A percentile compares a stretch with the other conserved stretches of the same genome.
Evolutionary conservation across 2,797 vertebrate species (phyloP).

Genomic region (Bovichtus variegatus): DNA sequence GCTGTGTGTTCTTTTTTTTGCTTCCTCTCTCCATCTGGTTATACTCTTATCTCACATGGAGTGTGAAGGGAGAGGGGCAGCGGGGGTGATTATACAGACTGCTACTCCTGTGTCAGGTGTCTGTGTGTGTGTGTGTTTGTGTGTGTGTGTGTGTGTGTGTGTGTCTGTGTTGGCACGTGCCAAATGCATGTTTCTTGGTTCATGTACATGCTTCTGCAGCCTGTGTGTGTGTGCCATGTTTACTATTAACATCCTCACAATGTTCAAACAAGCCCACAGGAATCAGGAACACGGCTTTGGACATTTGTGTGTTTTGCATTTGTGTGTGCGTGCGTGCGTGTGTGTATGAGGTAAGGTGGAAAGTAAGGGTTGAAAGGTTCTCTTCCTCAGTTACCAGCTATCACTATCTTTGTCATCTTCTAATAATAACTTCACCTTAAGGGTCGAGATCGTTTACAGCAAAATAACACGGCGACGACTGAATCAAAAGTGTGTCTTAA

Average conservation of each 20-base stretch:
- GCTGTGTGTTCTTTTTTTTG: constrained; percentile 44
- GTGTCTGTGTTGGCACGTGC: constrained; percentile 24
- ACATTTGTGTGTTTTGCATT: background rate
- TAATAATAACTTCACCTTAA: constrained; percentile 68
- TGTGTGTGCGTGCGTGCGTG: constrained; percentile 4
- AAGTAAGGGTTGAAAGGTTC: constrained; percentile 28
- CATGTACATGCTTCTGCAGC: constrained; percentile 3
- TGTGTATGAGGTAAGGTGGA: constrained; percentile 11
- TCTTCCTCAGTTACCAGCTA: constrained; percentile 45
- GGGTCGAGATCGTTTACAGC: constrained; percentile 36
- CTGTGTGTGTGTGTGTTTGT: constrained; percentile 48
- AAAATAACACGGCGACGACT: constrained; percentile 1
- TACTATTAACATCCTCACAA: background rate
- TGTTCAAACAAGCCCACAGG: constrained; percentile 10
- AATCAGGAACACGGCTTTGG: background rate
- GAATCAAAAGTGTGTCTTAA: constrained; percentile 15
- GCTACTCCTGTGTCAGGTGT: constrained; percentile 55
- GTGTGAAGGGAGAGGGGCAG: constrained; percentile 39
- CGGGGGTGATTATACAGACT: constrained; percentile 33
- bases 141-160: constrained; percentile 42
- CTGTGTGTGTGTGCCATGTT: constrained; percentile 3
- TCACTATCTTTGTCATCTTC: constrained; percentile 64
- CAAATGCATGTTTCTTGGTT: constrained; percentile 33
- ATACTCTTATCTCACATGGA: constrained; percentile 60
- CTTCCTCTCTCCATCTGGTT: constrained; percentile 72